Percentiles rank a stretch among this genome's conserved stretches.
Conservation (phyloP, 2,797 vertebrate species). For the Eleutherodactylus coqui region DNA sequence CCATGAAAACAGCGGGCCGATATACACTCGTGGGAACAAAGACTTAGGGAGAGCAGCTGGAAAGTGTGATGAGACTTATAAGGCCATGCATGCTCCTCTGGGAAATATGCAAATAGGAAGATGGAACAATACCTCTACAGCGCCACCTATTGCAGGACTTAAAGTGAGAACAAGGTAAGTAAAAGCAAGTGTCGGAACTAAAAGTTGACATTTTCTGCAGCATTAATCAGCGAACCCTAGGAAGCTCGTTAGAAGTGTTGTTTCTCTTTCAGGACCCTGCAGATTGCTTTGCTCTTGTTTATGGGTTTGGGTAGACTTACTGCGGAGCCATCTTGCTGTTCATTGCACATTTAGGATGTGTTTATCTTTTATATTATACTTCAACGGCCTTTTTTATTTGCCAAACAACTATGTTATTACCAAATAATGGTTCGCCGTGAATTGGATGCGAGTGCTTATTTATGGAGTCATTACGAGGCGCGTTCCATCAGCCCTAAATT, state of each 20-base stretch:
- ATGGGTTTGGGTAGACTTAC: not conserved
- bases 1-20: too few relatives aligned
- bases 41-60: too few relatives aligned
- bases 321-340: conserved; percentile 23
- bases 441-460: conserved; percentile 38
- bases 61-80: too few relatives aligned
- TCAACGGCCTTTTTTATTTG: conserved; percentile 50
- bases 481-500: conserved; percentile 40
- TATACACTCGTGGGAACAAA: too few relatives aligned
- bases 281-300: conserved; percentile 24
- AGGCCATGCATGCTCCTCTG: too few relatives aligned
- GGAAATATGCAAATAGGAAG: too few relatives aligned
- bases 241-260: not conserved
- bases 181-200: not conserved
- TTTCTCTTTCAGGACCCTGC: not conserved
- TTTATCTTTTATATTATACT: conserved; percentile 16
- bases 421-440: conserved; percentile 39
- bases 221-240: not conserved
- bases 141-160: too few relatives aligned
- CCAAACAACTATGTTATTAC: conserved; percentile 44
- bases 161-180: not conserved
- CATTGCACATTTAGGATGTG: conserved; percentile 17
- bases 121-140: too few relatives aligned
- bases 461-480: conserved; percentile 29
- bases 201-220: not conserved